Evolutionary conservation across 37 sponge, comb jelly and placozoan genomes (phyloP).

Genomic region (Aplysina aerophoba): DNA sequence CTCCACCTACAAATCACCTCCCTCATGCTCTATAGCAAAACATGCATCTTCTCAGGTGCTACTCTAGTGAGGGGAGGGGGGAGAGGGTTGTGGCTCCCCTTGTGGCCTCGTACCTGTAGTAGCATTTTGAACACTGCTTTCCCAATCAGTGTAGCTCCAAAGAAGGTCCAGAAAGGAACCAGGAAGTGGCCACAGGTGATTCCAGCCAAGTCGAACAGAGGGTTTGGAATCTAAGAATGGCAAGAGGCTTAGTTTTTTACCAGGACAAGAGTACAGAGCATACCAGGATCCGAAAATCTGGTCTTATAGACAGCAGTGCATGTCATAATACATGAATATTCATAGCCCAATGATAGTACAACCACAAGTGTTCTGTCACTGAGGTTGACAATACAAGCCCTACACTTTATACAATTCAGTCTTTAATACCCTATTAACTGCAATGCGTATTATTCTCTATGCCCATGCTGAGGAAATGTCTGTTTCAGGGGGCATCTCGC

Average conservation of each 20-base stretch:
- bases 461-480: not conserved
- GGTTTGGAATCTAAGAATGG: conserved; percentile 98
- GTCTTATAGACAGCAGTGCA: not conserved
- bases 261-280: too few species aligned
- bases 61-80: not conserved
- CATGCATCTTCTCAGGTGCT: not conserved
- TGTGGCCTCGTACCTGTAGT: conserved; percentile 75
- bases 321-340: too few species aligned
- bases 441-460: conserved; percentile 11
- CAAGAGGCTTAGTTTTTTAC: too few species aligned
- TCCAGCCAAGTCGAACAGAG: conserved; percentile 98
- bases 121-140: conserved; percentile 98
- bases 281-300: not conserved
- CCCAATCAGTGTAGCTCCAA: conserved; percentile 97
- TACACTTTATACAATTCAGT: not conserved
- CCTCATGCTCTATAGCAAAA: too few species aligned
- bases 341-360: too few species aligned
- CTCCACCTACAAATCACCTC: too few species aligned
- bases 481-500: not conserved
- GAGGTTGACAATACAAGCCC: too few species aligned
- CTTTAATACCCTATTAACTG: conserved; percentile 13
- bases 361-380: too few species aligned
- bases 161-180: conserved; percentile 98
- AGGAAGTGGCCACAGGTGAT: conserved; percentile 99
- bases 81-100: not conserved